Evolutionary conservation across 2,888 invertebrate genomes (phyloP), one percentile per base, ranked within the genome.

Genomic region (Drosophila longiperda): DNA sequence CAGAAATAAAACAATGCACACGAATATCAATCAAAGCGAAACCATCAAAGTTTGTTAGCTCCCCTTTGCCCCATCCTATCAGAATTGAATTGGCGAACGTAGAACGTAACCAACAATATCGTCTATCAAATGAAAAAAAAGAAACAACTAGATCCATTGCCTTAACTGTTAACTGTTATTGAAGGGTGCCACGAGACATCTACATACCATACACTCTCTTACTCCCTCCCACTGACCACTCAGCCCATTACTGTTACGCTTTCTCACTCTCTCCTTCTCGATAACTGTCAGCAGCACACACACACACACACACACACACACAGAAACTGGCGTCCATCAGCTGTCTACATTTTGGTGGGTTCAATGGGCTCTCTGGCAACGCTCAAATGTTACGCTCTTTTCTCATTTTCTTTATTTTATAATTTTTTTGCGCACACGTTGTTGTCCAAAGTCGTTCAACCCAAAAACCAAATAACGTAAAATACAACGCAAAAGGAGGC

Each of bases 361-460:
- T 85, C 85, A 87, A 81, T 85, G 87, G 70, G 71, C 85, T 85
- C 79, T 71, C 68, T 66, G 72, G 63, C 63, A 33, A 54, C 61
- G 66, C 71, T 72, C 58, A 72, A 84, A 69, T 59, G 74, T 73
- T 83, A 81, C 83, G 82, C 76, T 86, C 87, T 78, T 81, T 78
- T 78, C 74, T 70, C 74, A 62, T 67, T 69, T 69, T 73, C 65
- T 71, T 66, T 65, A 52, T 57, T 76, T 36, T 65, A 55, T 48
- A 58, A 74, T 70, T 68, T 68, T 59, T 78, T 75, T 85, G 69
- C 77, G 73, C 85, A 80, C 78, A 85, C 80, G 83, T 86, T 87
- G 82, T 86, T 87, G 83, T 78, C 76, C 83, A 83, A 77, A 86
- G 86, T 86, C 86, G 80, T 86, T 86, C 88, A 86, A 86, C 86